Evolutionary conservation across 2,113 vertebrate species (phyloP), one percentile per base, ranked within the genome.

Genomic region (Zapornia atra): DNA sequence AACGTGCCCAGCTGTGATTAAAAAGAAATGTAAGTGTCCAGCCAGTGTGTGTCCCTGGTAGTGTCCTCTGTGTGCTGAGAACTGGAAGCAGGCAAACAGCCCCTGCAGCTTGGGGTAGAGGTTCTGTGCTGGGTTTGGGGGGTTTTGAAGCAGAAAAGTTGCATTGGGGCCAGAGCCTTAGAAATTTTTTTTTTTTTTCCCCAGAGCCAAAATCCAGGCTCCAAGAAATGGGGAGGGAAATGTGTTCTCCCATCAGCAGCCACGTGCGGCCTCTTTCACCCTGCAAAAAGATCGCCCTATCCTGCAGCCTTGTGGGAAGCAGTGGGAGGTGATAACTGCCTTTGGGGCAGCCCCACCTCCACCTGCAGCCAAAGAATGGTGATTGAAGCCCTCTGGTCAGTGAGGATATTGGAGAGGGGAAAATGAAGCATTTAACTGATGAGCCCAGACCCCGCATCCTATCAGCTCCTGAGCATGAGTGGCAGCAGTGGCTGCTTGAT

Each of bases 401-500:
- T 15, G 28, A 44, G 38, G 34, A 50, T 15, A 10, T 0, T 5
- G 12, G 3, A 76, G 42, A 68, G 16, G 15, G 19, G 16, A 50
- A 59, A 81, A 22, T 28, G 1, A 48, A 18, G 4, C 11, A 6
- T 34, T 90, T 61, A 46, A 15, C 15, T 63, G 56, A 9, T 2
- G 10, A 84, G 22, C 44, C 42, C 40, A 60, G 28, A 28, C 8
- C 5, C 18, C 19, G 6, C 16, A n/a, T 25, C 34, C 61, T 1
- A 0, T 19, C 25, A 28, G 13, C 13, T 78, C 26, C 61, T 36
- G 31, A 66, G 18, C 0, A 0, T 6, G 7, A 28, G 57, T 44
- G 46, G n/a, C 54, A 42, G 79, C 29, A 40, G 54, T 5, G 1
- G 60, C 73, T 70, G 61, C 64, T 6, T 20, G 9, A 11, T 31